Conservation (phyloP, 2,888 invertebrate genomes). For the Syrphus vitripennis region DNA sequence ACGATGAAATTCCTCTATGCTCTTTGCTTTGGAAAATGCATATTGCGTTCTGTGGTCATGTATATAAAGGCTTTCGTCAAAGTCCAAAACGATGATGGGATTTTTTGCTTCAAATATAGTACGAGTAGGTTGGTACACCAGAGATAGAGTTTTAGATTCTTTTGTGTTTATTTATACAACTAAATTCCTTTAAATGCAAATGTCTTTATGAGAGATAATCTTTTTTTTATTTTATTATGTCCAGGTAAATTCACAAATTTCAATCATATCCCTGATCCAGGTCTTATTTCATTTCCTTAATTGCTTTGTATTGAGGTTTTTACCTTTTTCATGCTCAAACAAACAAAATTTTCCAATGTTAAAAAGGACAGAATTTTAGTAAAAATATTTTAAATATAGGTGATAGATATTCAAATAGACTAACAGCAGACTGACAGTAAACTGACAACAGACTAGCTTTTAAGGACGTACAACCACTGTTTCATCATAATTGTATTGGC, state of each 20-base stretch:
- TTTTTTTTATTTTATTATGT: background rate
- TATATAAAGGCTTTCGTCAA: background rate
- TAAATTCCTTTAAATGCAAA: background rate
- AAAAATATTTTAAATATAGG: too few species aligned
- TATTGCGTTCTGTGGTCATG: conserved; percentile 9
- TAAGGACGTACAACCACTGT: too few species aligned
- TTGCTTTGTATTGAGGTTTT: background rate
- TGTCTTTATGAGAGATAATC: background rate
- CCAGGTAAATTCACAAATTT: background rate
- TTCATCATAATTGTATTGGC: background rate
- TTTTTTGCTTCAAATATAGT: background rate
- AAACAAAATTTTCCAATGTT: background rate
- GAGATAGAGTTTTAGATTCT: too few species aligned
- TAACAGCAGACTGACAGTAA: too few species aligned
- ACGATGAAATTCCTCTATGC: conserved; percentile 26
- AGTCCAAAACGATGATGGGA: background rate
- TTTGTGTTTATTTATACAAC: background rate
- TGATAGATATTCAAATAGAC: too few species aligned
- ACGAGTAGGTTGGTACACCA: background rate
- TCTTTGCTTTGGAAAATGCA: background rate
- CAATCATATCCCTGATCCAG: background rate
- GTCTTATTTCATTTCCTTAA: background rate
- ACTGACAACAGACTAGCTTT: too few species aligned
- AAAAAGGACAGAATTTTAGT: too few species aligned
- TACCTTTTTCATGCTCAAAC: background rate